Base-by-base conservation (phyloP, 2,797 vertebrate species). In the Propithecus perrieri region DNA sequence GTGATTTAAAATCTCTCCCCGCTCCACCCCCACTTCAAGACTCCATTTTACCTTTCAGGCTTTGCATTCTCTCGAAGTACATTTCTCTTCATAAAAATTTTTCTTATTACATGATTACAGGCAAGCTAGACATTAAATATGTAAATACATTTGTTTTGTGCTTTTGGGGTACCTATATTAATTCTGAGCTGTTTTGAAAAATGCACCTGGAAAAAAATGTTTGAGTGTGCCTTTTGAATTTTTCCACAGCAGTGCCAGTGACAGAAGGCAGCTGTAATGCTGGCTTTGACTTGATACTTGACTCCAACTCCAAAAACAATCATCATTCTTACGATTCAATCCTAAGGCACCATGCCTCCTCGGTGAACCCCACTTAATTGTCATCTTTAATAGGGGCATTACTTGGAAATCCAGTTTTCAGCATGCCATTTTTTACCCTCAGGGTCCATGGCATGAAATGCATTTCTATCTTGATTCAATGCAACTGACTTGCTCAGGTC, bases 181-280 rank as follows among this genome's bases (percentile, higher is more conserved):
- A 93, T 72, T 95, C 41, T 2, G 28, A 69, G 65, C 65, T 88
- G 80, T 85, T 92, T 75, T 65, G 86, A 96, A 97, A 85, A 97
- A 67, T 87, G 92, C 86, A 91, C 91, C 79, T 97, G 97, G 94
- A 1, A 5, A 95, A 59, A 97, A 96, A 61, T 48, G 83, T 59
- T 83, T 78, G 85, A 89, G 83, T 75, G 83, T 1, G 92, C 71
- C 57, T 96, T 80, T 83, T 89, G 79, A 96, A 97, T 93, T 93
- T 97, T 95, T 97, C 97, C 94, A 94, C 94, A 96, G 96, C 84
- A 65, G 96, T 97, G 43, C 6, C 94, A 74, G 91, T 98, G 98
- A 99, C 97, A 98, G 97, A 97, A 98, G 98, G 98, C 98, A 99
- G 98, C 98, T 98, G 98, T n/a, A 90, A 1, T 1, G 17, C 41